Conservation (phyloP, 2,797 vertebrate genomes). For the Micromesistius poutassou region DNA sequence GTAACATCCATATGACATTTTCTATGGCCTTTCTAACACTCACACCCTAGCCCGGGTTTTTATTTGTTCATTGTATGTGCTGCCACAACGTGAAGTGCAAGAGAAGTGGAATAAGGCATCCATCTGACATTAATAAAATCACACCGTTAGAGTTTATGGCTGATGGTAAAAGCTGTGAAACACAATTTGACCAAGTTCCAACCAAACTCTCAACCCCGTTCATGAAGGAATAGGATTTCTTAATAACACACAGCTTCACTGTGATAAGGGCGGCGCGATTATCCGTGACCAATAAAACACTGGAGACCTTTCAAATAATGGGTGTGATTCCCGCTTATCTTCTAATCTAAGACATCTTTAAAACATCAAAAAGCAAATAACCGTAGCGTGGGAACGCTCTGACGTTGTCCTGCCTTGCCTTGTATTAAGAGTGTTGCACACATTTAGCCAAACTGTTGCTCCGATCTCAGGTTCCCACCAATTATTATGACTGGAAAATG, state of each 20-base stretch:
- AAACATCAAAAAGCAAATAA: constrained; percentile 27
- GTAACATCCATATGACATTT: constrained; percentile 17
- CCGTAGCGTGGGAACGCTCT: constrained; percentile 9
- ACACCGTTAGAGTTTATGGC: constrained; percentile 14
- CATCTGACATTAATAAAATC: not conserved
- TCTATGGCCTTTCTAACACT: not conserved
- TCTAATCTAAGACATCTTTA: constrained; percentile 29
- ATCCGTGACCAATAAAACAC: constrained; percentile 34
- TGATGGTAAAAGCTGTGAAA: constrained; percentile 42
- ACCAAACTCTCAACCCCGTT: constrained; percentile 17
- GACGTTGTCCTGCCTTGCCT: not conserved
- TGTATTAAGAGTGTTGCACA: constrained; percentile 10
- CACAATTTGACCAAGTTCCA: constrained; percentile 26
- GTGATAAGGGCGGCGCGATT: constrained; percentile 44
- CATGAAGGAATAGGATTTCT: constrained; percentile 32
- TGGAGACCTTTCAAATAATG: constrained; percentile 28
- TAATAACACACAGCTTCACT: constrained; percentile 22
- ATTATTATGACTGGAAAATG: constrained; percentile 36
- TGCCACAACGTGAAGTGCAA: not conserved
- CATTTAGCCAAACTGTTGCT: constrained; percentile 18
- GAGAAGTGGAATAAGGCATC: not conserved
- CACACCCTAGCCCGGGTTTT: not conserved
- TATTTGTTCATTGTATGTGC: not conserved
- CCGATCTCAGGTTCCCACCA: constrained; percentile 19
- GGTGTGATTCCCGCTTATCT: constrained; percentile 18